Evolutionary conservation across 1,140 invertebrate species (phyloP), one percentile per base, ranked within the genome.

Genomic region (Leptopilina boulardi): DNA sequence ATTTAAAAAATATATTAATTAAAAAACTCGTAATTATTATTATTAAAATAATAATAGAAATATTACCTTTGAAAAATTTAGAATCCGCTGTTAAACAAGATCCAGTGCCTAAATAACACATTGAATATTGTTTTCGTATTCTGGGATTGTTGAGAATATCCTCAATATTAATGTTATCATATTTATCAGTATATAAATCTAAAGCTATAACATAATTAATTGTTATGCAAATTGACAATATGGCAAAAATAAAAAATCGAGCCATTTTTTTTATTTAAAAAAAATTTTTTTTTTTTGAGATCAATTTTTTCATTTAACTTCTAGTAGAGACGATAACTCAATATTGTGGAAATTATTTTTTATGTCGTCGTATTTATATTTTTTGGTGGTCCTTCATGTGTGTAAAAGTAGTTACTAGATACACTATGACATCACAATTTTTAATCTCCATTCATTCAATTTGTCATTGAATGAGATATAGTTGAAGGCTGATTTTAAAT

Each of bases 141-240:
- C 83, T 71, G 0, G 77, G 19, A 47, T 86, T 85, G 0, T 8
- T 8, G n/a, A 87, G 59, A 44, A 85, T 82, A 9, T 2, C 71
- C 0, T 80, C 80, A 0, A 81, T 71, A 42, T 87, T 70, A 56
- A 91, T 81, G 51, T 87, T 80, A 73, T 91, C 90, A 75, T 86
- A 92, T 44, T 88, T 90, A 44, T 83, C 82, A 0, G 88, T 84
- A 71, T 90, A 90, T 0, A 81, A 0, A 59, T 84, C 80, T n/a
- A 80, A 10, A 2, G 34, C 18, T n/a, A 11, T 11, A 56, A 23
- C 59, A 30, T 5, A 66, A 66, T 10, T 51, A 5, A 18, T 5
- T 51, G n/a, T n/a, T 13, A 30, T n/a, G 15, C 26, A 13, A 30
- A n/a, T 6, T 23, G 66, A 15, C 1, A 66, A 19, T n/a, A 8